Base-by-base conservation (phyloP, 2,888 invertebrate species). In the Drosophila birchii region DNA sequence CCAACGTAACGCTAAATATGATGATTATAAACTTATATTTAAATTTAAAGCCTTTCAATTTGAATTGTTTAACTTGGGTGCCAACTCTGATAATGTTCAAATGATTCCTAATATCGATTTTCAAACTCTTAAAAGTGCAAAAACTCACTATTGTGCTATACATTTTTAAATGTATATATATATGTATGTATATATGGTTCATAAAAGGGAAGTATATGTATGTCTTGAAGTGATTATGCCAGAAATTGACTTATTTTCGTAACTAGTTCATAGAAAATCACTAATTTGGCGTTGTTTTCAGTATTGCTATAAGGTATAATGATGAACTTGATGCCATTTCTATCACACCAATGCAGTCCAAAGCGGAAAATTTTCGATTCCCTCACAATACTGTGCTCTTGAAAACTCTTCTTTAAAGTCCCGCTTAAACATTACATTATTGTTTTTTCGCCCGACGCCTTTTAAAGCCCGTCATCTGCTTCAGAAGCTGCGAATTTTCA, bases 401-500 rank as follows among this genome's bases (percentile, higher is more conserved):
- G 38, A 43, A 44, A 49, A 49, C 56, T 14, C 12, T 67, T 44
- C 26, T 68, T 58, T 57, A 73, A 39, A 54, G 11, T 60, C 38
- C 12, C 43, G 26, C 26, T 75, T 8, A 67, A 49, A 73, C 16
- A 18, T 43, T 6, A 39, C 68, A 61, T 83, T 88, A 88, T 78
- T 83, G 87, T 75, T 91, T 91, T 87, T 91, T 91, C 85, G 90
- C 78, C 1, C 91, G 91, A 26, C 95, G 93, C 63, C 95, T 93
- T 79, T 95, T 94, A 78, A 94, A 94, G 74, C 94, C 94, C 62
- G 94, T 94, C 93, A 95, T 95, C 89, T 95, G 95, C 75, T 94
- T 93, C 4, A 96, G 90, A 57, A 96, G 93, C 79, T 95, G 95
- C 0, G 94, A 93, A 90, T 95, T 96, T 86, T 96, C 96, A 79